phyloP scores from a whole-genome alignment of 2,888 invertebrate species.

The Patella caerulea region DNA sequence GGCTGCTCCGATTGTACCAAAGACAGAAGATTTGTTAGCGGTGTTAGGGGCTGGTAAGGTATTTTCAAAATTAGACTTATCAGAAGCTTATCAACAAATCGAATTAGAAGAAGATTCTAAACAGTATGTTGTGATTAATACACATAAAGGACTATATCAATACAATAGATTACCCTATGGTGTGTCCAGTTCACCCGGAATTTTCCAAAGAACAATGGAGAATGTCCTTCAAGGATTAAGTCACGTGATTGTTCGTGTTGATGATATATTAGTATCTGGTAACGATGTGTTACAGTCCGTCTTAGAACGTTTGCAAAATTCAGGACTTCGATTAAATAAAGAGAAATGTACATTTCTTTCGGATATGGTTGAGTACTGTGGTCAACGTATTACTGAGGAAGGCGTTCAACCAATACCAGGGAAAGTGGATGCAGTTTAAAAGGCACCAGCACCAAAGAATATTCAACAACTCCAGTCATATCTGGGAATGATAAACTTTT shows the following conservation, averaged over 20 bases:
- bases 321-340: too few relatives aligned
- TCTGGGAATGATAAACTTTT: too few relatives aligned
- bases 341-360: too few relatives aligned
- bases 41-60: conserved; percentile 22
- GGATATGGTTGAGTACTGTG: too few relatives aligned
- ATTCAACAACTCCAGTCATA: too few relatives aligned
- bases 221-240: conserved; percentile 32
- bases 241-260: conserved; percentile 32
- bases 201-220: conserved; percentile 45
- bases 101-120: conserved; percentile 35
- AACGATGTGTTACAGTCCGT: too few relatives aligned
- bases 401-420: too few relatives aligned
- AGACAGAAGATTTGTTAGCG: conserved; percentile 30
- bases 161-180: conserved; percentile 39
- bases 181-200: conserved; percentile 31
- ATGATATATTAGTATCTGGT: too few relatives aligned
- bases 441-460: too few relatives aligned
- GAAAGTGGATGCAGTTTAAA: too few relatives aligned
- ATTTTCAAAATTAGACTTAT: conserved; percentile 42
- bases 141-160: conserved; percentile 37
- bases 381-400: too few relatives aligned
- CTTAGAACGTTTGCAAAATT: too few relatives aligned
- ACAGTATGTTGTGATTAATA: conserved; percentile 39
- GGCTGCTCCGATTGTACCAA: conserved; percentile 38
- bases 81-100: conserved; percentile 41